Conservation (phyloP, 23 tunicate species). For the Styela plicata region DNA sequence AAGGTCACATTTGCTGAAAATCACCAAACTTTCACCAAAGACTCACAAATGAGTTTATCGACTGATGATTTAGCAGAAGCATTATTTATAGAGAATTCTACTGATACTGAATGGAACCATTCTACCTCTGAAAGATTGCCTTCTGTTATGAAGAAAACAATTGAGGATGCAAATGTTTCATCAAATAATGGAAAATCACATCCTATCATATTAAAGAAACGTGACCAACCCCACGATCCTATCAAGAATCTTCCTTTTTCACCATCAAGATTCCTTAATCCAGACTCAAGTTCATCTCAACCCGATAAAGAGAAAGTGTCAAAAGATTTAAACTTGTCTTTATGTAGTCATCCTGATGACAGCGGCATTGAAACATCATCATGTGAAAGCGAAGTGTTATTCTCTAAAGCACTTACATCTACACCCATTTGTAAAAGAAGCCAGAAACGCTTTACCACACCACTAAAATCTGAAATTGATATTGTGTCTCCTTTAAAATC, state of each 20-base stretch:
- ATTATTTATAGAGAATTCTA: background rate
- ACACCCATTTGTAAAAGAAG: constrained; percentile 46
- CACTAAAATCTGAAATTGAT: background rate
- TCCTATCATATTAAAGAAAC: constrained; percentile 21
- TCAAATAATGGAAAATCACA: background rate
- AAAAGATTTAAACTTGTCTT: background rate
- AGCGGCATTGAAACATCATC: constrained; percentile 60
- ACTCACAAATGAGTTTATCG: background rate
- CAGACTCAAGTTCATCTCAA: background rate
- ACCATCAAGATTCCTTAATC: constrained; percentile 74
- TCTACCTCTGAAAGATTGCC: background rate
- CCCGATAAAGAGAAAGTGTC: background rate
- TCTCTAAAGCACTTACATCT: constrained; percentile 68
- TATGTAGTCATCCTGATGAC: constrained; percentile 49
- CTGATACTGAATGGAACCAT: background rate
- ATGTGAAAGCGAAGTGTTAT: constrained; percentile 13
- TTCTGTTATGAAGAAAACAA: background rate
- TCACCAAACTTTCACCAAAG: background rate
- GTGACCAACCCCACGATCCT: constrained; percentile 28
- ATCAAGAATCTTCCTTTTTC: constrained; percentile 65
- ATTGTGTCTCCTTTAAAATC: background rate
- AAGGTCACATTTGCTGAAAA: background rate
- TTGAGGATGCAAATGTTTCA: background rate
- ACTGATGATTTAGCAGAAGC: background rate
- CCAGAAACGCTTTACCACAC: background rate